A percentile compares a stretch with the other conserved stretches of the same genome.
phyloP scores from a whole-genome alignment of 2,113 vertebrate species.

The Platichthys stellatus region DNA sequence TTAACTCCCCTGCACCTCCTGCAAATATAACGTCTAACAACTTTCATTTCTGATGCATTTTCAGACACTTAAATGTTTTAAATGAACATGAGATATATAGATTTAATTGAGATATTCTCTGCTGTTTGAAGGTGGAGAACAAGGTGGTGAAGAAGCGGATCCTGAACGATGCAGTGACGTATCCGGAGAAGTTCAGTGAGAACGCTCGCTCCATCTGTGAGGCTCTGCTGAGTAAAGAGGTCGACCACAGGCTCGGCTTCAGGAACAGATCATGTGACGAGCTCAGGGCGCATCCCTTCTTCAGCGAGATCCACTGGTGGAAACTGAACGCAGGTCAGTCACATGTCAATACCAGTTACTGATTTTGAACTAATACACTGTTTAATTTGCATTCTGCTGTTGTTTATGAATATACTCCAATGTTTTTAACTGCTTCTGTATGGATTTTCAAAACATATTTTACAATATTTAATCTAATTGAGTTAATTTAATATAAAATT shows the following conservation, averaged over 20 bases:
- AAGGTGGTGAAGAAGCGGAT: slow-evolving; percentile 86
- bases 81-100: background rate
- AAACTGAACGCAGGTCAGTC: slow-evolving; percentile 84
- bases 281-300: slow-evolving; percentile 81
- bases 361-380: no score
- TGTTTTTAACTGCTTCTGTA: no score
- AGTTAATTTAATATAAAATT: background rate
- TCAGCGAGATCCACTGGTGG: slow-evolving; percentile 85
- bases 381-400: no score
- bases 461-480: no score
- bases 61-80: background rate
- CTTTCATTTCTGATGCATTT: background rate
- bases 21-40: background rate
- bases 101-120: background rate
- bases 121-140: slow-evolving; percentile 81
- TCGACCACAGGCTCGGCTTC: slow-evolving; percentile 84
- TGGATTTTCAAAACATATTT: no score
- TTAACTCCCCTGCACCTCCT: background rate
- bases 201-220: slow-evolving; percentile 83
- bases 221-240: slow-evolving; percentile 84
- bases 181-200: slow-evolving; percentile 83
- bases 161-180: slow-evolving; percentile 79
- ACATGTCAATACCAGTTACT: background rate
- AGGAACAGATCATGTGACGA: slow-evolving; percentile 79
- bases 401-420: no score